Base-by-base conservation (phyloP, 2,797 vertebrate species). In the Okamejei kenojei region DNA sequence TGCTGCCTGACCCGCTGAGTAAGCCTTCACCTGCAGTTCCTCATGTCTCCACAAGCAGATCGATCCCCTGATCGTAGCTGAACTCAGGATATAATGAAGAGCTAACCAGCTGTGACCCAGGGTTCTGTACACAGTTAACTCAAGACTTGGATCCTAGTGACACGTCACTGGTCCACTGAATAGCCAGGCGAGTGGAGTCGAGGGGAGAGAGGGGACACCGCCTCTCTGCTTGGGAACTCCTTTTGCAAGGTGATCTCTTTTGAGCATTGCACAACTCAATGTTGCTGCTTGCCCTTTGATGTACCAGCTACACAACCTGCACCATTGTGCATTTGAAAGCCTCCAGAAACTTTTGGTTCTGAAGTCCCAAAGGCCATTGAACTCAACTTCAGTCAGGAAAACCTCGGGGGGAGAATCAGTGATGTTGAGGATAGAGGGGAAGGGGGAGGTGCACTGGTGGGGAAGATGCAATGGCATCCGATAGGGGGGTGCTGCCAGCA, bases 71-170 rank as follows among this genome's bases (percentile, higher is more conserved):
- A 19, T 8, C 7, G 9, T 21, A 92, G 19, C 68, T 45, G 35
- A 1, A 32, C 26, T 5, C 19, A 8, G 35, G 35, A 0, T 8
- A 0, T 10, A 6, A 54, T 26, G 68, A n/a, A 93, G 32, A 81
- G 94, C 65, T 54, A 54, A 68, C 65, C 65, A 1, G 93, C 94
- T 95, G 93, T 81, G 93, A 94, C 65, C 65, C 9, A 19, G 95
- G 95, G 45, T 54, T 54, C 45, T 54, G 19, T 19, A 68, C 65
- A 68, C 17, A 17, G 10, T 68, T 17, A 68, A 17, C 65, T 68
- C 65, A 68, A 68, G 65, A 68, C 10, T 11, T 68, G 65, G 65
- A 68, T 68, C 17, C 65, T 68, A 11, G 65, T 17, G 65, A 68
- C 17, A 68, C 17, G 45, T 54, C 45, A 54, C 65, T 0, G 10